Conservation (phyloP, 2,113 vertebrate species). For the Pseudopipra pipra region DNA sequence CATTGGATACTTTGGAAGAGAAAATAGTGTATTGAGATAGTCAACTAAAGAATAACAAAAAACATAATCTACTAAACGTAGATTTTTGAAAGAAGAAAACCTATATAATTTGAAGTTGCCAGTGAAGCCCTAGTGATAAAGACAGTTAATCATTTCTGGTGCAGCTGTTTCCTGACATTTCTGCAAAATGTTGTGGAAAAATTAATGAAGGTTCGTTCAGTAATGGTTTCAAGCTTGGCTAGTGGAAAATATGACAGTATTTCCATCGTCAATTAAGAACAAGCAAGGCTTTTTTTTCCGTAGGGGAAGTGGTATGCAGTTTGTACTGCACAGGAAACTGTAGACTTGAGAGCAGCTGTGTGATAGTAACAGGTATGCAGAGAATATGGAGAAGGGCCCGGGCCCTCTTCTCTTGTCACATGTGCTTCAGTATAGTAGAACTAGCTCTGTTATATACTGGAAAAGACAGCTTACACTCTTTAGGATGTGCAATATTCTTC, state of each 20-base stretch:
- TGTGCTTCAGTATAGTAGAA: background rate
- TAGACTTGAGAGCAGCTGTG: slow-evolving; percentile 71
- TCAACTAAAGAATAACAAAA: background rate
- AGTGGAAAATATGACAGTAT: slow-evolving; percentile 90
- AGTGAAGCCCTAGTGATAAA: slow-evolving; percentile 66
- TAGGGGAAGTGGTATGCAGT: slow-evolving; percentile 81
- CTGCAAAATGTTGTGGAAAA: slow-evolving; percentile 91
- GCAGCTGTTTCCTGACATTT: slow-evolving; percentile 87
- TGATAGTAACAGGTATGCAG: slow-evolving; percentile 61
- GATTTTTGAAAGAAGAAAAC: slow-evolving; percentile 34
- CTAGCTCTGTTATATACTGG: background rate
- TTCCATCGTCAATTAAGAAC: slow-evolving; percentile 86
- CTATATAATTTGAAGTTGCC: slow-evolving; percentile 28
- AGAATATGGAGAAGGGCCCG: slow-evolving; percentile 19
- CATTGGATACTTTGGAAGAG: slow-evolving; percentile 27
- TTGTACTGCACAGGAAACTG: slow-evolving; percentile 83
- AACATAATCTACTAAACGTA: background rate
- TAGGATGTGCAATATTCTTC: background rate
- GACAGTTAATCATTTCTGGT: slow-evolving; percentile 77
- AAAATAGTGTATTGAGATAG: background rate
- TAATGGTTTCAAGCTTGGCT: slow-evolving; percentile 85
- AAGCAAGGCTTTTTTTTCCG: slow-evolving; percentile 73
- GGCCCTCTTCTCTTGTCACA: slow-evolving; percentile 6
- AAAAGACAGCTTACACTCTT: background rate
- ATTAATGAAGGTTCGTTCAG: slow-evolving; percentile 85